A percentile compares a stretch with the other conserved stretches of the same genome.
These are phyloP conservation scores for Lanius ludovicianus DNA, from an alignment of 2,113 vertebrate species.

Conservation along the genomic window DNA sequence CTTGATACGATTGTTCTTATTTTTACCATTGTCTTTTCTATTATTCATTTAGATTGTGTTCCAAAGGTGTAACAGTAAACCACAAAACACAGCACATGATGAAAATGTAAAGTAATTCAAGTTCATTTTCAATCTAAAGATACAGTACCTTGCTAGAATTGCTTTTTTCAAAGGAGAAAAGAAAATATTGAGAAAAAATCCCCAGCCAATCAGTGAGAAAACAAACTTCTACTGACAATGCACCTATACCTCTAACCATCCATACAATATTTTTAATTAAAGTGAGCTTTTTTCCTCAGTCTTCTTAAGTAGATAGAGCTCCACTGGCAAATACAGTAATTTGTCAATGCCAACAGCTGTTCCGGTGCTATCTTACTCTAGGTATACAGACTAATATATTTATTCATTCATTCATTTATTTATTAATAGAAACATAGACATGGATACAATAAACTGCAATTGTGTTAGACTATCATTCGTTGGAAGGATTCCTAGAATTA, in stretches of 20 bases:
- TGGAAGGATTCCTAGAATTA: background rate
- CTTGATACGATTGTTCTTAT: background rate
- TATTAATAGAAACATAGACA: background rate
- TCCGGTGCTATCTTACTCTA: background rate
- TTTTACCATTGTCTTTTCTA: background rate
- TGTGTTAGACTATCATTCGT: background rate
- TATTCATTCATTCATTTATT: background rate
- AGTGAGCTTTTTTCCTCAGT: background rate
- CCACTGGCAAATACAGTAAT: background rate
- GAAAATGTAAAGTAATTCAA: background rate
- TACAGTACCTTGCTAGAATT: background rate
- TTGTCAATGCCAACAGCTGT: background rate
- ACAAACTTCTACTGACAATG: background rate
- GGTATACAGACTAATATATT: background rate
- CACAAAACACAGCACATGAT: background rate
- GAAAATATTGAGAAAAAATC: background rate
- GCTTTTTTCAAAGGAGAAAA: background rate
- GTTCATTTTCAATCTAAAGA: background rate
- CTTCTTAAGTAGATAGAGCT: background rate
- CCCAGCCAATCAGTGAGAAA: background rate
- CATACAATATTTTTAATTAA: background rate
- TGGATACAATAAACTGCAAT: background rate
- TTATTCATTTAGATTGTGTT: background rate
- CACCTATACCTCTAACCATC: background rate
- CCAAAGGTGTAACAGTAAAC: background rate